Base-by-base conservation (phyloP, 2,113 vertebrate species). In the Epinephelus cyanopodus region DNA sequence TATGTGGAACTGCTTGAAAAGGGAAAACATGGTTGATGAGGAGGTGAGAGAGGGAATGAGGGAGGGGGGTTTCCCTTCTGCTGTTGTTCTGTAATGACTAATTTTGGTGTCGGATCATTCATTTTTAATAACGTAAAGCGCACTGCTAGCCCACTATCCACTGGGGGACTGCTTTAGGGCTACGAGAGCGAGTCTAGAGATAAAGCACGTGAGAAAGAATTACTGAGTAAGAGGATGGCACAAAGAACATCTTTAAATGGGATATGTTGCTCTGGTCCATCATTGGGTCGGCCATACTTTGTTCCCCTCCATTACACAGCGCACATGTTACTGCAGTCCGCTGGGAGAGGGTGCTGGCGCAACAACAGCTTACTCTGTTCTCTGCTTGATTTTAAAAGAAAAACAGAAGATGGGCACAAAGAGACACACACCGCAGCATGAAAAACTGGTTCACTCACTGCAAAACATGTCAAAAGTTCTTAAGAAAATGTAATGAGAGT, bases 111-210 rank as follows among this genome's bases (percentile, higher is more conserved):
- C 1, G 4, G 57, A 77, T 85, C 75, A 89, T 91, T 82, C 50
- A 86, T 89, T 82, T 88, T 92, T 91, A 82, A 90, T 85, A 82
- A 47, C n/a, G 21, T 69, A 48, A 70, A 83, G 76, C 19, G 14
- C 65, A 80, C 54, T 79, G 74, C 57, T 78, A 45, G 69, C 21
- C 53, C 53, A 71, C 37, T 25, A 77, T 56, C 57, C 65, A 68
- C 71, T 62, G 39, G 65, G 25, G 65, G 63, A 71, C 53, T 65
- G 45, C 73, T 74, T 84, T 33, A 62, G 21, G 48, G 66, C 37
- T 39, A 25, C 68, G 39, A 57, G 61, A 81, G 27, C 0, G 27
- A 77, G 54, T 64, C 39, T 50, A 57, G 37, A 76, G 9, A 80
- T 62, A 12, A 25, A 56, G 53, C 19, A 17, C 1, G 3, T 61